Percentiles rank a stretch among this genome's conserved stretches.
These are phyloP conservation scores for Frankliniella fusca DNA, from an alignment of 2,888 invertebrate species.

Conservation along the genomic window DNA sequence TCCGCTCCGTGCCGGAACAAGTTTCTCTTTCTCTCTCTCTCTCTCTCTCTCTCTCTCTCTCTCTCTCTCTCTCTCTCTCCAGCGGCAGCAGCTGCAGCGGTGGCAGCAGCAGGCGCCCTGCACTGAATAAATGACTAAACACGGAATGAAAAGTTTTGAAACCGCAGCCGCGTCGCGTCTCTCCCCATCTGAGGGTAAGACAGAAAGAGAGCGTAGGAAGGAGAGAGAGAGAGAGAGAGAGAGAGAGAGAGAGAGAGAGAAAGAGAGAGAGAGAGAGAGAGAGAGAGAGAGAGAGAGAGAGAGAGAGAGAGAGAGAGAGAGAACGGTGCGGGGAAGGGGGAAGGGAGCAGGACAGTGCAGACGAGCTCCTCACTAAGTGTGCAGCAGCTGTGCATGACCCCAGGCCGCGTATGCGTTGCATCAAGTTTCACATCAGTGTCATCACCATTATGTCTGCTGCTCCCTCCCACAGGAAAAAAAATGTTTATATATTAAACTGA, in stretches of 20 bases:
- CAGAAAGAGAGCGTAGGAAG: not conserved
- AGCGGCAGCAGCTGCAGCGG: not conserved
- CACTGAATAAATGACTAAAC: no score
- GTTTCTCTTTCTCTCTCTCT: not conserved
- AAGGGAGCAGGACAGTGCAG: no score
- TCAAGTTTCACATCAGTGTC: no score
- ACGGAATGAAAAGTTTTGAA: no score
- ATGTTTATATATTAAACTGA: no score
- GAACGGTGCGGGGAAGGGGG: not conserved
- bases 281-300: slow-evolving; percentile 33
- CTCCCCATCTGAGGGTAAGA: no score
- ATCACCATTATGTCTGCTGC: no score
- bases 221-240: not conserved
- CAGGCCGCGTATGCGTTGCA: no score
- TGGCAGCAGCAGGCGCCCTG: not conserved
- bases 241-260: not conserved
- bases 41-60: not conserved
- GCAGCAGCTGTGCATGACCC: no score
- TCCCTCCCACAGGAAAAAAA: no score
- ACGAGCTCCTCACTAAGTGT: no score
- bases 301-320: slow-evolving; percentile 32
- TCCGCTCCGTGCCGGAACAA: not conserved
- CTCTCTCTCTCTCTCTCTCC: slow-evolving; percentile 30
- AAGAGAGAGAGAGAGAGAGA: not conserved
- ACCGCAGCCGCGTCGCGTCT: no score